phyloP scores from a whole-genome alignment of 2,113 vertebrate genomes.

The Struthio camelus region DNA sequence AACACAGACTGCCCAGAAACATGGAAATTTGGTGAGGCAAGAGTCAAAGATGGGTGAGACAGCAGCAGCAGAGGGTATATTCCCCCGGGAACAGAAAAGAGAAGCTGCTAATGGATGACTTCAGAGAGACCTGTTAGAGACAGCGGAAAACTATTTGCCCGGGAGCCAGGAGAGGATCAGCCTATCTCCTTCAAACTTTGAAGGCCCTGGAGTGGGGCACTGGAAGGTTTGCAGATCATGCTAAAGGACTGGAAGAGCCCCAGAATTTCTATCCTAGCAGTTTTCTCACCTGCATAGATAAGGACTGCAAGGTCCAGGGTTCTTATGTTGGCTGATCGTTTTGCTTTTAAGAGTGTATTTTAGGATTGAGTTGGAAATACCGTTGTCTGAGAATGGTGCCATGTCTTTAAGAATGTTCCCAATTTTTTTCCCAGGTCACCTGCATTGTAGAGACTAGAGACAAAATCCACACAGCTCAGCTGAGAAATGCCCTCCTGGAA shows the following conservation, averaged over 20 bases:
- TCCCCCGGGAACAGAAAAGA: background rate
- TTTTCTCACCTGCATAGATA: background rate
- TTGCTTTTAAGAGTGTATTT: background rate
- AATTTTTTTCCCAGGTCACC: conserved; percentile 80
- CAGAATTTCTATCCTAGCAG: background rate
- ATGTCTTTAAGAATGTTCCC: conserved; percentile 22
- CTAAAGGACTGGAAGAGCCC: background rate
- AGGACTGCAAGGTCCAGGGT: background rate
- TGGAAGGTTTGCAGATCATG: background rate
- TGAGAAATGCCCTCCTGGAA: conserved; percentile 79
- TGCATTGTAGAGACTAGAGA: conserved; percentile 89
- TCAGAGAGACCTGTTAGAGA: background rate
- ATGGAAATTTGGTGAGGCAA: accelerated
- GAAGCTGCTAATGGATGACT: background rate
- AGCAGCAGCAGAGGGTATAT: background rate
- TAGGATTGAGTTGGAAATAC: background rate
- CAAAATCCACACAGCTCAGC: conserved; percentile 81
- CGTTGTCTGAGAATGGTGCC: background rate
- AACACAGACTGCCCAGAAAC: background rate
- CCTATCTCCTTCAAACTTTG: background rate
- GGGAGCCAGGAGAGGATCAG: background rate
- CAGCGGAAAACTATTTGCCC: background rate
- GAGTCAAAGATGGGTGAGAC: background rate
- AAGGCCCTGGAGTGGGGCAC: background rate
- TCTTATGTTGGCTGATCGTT: background rate